These are phyloP conservation scores for Caradrina kadenii DNA, from an alignment of 2,888 invertebrate genomes.

Conservation along the genomic window DNA sequence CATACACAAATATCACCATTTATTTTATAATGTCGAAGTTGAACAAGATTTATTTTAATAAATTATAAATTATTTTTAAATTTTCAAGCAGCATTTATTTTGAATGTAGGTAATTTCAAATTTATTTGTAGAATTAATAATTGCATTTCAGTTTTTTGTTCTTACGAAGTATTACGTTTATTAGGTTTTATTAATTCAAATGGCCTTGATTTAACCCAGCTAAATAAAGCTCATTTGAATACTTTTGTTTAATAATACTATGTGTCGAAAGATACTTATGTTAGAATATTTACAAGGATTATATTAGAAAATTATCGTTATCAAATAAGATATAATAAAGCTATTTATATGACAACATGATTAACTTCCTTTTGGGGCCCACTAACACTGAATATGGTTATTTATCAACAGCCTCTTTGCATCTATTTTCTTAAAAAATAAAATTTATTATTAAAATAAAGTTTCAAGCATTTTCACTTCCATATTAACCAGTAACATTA, in stretches of 20 bases:
- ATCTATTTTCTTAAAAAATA: conserved; percentile 82
- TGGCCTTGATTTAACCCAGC: conserved; percentile 86
- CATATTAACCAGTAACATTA: conserved; percentile 68
- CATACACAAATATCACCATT: conserved; percentile 64
- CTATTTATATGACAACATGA: conserved; percentile 72
- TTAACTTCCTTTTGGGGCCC: conserved; percentile 81
- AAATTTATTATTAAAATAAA: conserved; percentile 77
- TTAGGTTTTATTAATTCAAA: conserved; percentile 72
- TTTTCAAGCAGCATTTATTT: conserved; percentile 33
- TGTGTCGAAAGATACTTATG: conserved; percentile 67
- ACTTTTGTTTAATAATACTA: conserved; percentile 60
- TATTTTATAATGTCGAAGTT: conserved; percentile 67
- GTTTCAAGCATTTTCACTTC: conserved; percentile 76
- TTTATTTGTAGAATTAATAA: conserved; percentile 17
- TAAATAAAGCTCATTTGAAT: conserved; percentile 83
- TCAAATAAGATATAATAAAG: conserved; percentile 75
- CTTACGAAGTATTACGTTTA: conserved; percentile 29
- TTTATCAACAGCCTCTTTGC: conserved; percentile 73
- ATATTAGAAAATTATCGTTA: conserved; percentile 80
- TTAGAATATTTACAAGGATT: conserved; percentile 76
- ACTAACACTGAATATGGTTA: conserved; percentile 70
- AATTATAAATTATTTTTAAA: conserved; percentile 9
- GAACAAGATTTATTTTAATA: conserved; percentile 71
- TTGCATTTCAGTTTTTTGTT: conserved; percentile 15
- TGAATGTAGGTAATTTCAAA: conserved; percentile 9